Evolutionary conservation across 1,140 invertebrate species (phyloP).

Genomic region (Phymorhynchus buccinoides): DNA sequence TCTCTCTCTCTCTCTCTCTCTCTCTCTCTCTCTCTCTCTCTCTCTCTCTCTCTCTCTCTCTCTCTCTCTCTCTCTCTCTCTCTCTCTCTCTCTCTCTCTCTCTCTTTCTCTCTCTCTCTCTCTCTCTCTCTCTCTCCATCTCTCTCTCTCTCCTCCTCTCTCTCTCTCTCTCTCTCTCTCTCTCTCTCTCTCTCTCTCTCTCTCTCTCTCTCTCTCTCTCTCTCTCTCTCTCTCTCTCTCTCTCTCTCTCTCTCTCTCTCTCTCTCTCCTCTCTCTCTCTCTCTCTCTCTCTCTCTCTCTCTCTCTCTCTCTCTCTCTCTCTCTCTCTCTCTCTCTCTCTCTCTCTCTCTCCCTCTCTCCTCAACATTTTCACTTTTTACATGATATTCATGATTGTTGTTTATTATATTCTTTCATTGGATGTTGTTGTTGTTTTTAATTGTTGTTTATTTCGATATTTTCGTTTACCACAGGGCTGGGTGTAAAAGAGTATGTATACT

Average conservation of each 20-base stretch:
- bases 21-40: not conserved
- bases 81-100: not conserved
- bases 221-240: not conserved
- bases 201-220: not conserved
- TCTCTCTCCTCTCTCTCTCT: not conserved
- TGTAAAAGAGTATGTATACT: too few relatives aligned
- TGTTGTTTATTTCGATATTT: not conserved
- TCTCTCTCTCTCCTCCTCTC: not conserved
- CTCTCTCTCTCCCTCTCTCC: conserved; percentile 6
- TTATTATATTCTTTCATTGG: not conserved
- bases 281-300: not conserved
- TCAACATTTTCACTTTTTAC: not conserved
- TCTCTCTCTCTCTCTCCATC: not conserved
- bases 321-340: conserved; percentile 5
- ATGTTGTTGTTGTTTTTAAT: not conserved
- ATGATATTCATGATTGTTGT: not conserved
- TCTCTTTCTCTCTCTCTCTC: not conserved
- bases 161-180: not conserved
- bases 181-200: not conserved
- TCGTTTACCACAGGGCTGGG: too few relatives aligned
- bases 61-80: not conserved
- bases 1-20: not conserved
- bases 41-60: not conserved
- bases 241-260: not conserved
- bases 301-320: conserved; percentile 5